Base-by-base conservation (phyloP, 2,888 invertebrate species). In the Mythimna pallens region DNA sequence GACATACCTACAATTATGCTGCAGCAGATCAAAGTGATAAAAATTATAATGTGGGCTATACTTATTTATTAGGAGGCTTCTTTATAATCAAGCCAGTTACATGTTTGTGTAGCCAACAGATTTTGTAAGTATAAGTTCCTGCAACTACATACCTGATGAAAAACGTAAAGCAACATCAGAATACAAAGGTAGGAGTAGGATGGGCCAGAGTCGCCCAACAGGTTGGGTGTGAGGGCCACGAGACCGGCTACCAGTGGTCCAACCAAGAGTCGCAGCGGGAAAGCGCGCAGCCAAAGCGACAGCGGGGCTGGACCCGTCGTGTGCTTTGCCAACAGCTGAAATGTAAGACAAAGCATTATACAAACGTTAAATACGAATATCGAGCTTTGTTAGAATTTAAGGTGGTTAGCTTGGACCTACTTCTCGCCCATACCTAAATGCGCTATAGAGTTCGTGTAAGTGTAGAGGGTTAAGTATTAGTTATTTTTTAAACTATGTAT, bases 301-400 rank as follows among this genome's bases (percentile, higher is more conserved):
- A 99, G 97, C 0, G 99, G 99, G 72, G 97, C 97, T 0, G 99
- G 98, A 5, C 99, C 99, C 20, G 98, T 97, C 0, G 99, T 99
- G 92, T 98, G 98, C 75, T 95, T 96, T 0, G 96, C 95, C 79
- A 96, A 86, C 7, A 96, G 91, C 96, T 96, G 88, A 47, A 76
- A 70, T 54, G 0, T 20, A 50, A 73, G 17, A 30, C 7, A 40
- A 30, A 36, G 14, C 9, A 36, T 20, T 64, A n/a, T 17, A 12
- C 17, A 36, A 14, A 34, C 5, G 10, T 36, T n/a, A n/a, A 36
- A 36, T 58, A 34, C 12, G n/a, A 10, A n/a, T 36, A n/a, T 36
- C 34, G n/a, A 10, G 2, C n/a, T n/a, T n/a, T 36, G 5, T n/a
- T n/a, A 20, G 36, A 10, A 12, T 30, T 30, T 30, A 30, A n/a